Evolutionary conservation across 2,797 vertebrate species (phyloP).

Genomic region (Yasuhikotakia modesta): DNA sequence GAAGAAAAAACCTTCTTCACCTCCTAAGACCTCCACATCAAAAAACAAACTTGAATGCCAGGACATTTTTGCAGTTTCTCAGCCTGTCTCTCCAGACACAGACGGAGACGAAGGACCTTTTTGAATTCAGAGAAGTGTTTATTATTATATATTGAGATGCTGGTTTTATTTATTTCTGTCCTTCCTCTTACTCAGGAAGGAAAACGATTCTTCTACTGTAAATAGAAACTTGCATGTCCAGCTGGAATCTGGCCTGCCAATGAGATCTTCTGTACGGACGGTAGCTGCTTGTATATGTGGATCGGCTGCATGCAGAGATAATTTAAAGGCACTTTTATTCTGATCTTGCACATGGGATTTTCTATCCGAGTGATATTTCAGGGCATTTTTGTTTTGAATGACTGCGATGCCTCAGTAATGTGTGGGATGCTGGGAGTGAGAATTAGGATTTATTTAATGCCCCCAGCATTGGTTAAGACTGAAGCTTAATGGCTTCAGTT

Average conservation of each 20-base stretch:
- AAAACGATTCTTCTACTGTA: constrained; percentile 67
- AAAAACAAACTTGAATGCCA: constrained; percentile 81
- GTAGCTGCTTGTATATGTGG: constrained; percentile 83
- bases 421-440: constrained; percentile 28
- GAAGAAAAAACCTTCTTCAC: constrained; percentile 78
- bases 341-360: constrained; percentile 46
- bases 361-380: constrained; percentile 53
- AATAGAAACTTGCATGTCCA: constrained; percentile 88
- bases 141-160: constrained; percentile 37
- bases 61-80: constrained; percentile 84
- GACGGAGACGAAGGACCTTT: constrained; percentile 88
- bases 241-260: constrained; percentile 92
- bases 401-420: constrained; percentile 33
- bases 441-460: constrained; percentile 22
- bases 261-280: constrained; percentile 79
- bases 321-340: constrained; percentile 56
- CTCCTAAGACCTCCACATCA: too few relatives aligned
- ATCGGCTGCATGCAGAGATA: constrained; percentile 88
- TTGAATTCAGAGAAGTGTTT: constrained; percentile 70
- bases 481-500: background rate
- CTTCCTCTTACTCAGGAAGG: constrained; percentile 76
- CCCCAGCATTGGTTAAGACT: background rate
- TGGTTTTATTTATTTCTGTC: constrained; percentile 54
- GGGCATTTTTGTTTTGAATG: constrained; percentile 56
- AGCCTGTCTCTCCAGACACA: constrained; percentile 81